Evolutionary conservation across 2,888 invertebrate genomes (phyloP).

Genomic region (Sialis fuliginosa): DNA sequence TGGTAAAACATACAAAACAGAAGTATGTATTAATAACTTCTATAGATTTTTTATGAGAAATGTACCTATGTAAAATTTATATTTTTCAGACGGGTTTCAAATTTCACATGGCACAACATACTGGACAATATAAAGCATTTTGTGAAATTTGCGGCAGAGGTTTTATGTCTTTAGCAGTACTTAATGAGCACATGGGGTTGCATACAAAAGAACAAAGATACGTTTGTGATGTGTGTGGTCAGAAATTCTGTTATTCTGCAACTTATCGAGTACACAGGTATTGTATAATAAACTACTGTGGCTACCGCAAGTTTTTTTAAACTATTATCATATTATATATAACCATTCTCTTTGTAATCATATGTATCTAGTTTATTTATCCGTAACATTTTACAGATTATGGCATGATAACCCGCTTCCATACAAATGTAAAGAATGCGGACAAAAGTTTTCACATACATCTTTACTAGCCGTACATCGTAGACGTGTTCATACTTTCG

Average conservation of each 20-base stretch:
- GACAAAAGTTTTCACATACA: slow-evolving; percentile 11
- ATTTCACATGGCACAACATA: slow-evolving; percentile 11
- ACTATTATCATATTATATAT: background rate
- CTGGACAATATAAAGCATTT: slow-evolving; percentile 11
- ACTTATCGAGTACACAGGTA: slow-evolving; percentile 12
- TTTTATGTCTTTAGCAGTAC: slow-evolving; percentile 9
- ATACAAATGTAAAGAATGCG: slow-evolving; percentile 11
- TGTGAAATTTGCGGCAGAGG: slow-evolving; percentile 12
- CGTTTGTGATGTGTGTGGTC: slow-evolving; percentile 12
- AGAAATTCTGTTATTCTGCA: slow-evolving; percentile 12
- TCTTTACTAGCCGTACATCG: slow-evolving; percentile 13
- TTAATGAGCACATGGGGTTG: slow-evolving; percentile 11
- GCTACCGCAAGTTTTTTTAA: background rate
- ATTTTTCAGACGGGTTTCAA: slow-evolving; percentile 10
- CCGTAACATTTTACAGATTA: background rate
- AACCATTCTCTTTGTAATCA: background rate
- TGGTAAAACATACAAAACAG: slow-evolving; percentile 7
- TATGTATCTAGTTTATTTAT: background rate
- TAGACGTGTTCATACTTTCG: slow-evolving; percentile 10
- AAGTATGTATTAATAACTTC: background rate
- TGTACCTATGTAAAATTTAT: slow-evolving; percentile 6
- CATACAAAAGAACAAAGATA: slow-evolving; percentile 12
- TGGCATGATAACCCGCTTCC: slow-evolving; percentile 14
- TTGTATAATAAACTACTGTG: background rate
- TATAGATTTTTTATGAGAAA: background rate